Percentiles rank a stretch among this genome's conserved stretches.
Evolutionary conservation across 2,888 invertebrate genomes (phyloP).

Genomic region (Gastracanthus pulcherrimus): DNA sequence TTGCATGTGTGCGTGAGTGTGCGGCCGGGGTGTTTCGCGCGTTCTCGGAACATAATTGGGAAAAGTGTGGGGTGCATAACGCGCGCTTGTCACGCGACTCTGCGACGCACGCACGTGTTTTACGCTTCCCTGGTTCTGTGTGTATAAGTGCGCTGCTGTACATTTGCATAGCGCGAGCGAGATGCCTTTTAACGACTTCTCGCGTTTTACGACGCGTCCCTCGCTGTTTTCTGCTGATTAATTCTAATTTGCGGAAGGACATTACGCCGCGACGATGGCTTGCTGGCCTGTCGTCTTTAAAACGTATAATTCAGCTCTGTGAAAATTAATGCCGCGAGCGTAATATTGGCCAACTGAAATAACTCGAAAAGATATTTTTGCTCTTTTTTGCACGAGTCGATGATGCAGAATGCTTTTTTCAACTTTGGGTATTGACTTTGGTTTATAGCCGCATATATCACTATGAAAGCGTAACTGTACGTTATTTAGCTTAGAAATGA

Average conservation of each 20-base stretch:
- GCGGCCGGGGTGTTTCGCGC: not conserved
- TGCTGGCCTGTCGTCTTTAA: no score
- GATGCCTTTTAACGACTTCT: no score
- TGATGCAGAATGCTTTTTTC: no score
- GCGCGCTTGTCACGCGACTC: not conserved
- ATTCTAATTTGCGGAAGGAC: not conserved
- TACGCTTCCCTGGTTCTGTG: not conserved
- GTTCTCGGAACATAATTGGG: not conserved
- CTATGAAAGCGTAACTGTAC: not conserved
- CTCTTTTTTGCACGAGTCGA: no score
- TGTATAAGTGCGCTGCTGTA: not conserved
- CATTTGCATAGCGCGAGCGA: not conserved
- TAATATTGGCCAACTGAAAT: no score
- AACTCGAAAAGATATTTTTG: no score
- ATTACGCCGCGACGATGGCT: not conserved
- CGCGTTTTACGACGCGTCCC: no score
- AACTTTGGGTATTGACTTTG: not conserved
- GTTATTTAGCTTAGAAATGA: not conserved
- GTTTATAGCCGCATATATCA: not conserved
- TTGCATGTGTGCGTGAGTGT: not conserved
- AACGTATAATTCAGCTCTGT: no score
- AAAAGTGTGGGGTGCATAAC: no score
- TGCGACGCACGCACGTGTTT: not conserved
- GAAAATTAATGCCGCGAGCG: no score
- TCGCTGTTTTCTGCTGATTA: not conserved